A percentile compares a stretch with the other conserved stretches of the same genome.
phyloP scores from a whole-genome alignment of 1,140 invertebrate species.

The Branchinecta lynchi region DNA sequence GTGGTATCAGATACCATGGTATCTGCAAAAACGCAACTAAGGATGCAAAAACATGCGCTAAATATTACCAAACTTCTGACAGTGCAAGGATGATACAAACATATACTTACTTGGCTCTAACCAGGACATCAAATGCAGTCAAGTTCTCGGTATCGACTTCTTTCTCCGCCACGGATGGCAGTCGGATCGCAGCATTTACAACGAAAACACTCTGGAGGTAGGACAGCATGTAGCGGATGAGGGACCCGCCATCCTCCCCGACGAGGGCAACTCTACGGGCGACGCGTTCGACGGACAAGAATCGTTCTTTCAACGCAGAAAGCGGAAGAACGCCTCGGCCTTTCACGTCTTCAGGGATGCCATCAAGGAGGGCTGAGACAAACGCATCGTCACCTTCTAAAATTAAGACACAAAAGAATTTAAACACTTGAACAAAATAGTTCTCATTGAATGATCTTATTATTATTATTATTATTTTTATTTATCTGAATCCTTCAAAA shows the following conservation, averaged over 20 bases:
- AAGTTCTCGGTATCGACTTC: slow-evolving; percentile 48
- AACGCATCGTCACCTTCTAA: slow-evolving; percentile 43
- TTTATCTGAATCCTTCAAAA: too few species aligned
- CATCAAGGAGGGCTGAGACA: slow-evolving; percentile 50
- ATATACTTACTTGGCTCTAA: slow-evolving; percentile 53
- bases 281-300: slow-evolving; percentile 46
- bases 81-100: too few species aligned
- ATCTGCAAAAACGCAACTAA: too few species aligned
- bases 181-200: slow-evolving; percentile 41
- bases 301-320: slow-evolving; percentile 63
- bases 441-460: too few species aligned
- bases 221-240: slow-evolving; percentile 69
- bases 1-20: too few species aligned
- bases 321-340: slow-evolving; percentile 71
- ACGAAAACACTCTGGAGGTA: slow-evolving; percentile 64
- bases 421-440: too few species aligned
- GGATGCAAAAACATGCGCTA: too few species aligned
- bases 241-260: slow-evolving; percentile 54
- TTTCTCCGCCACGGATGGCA: slow-evolving; percentile 50
- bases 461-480: too few species aligned
- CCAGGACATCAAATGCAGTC: slow-evolving; percentile 72
- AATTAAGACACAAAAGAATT: not conserved
- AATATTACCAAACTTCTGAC: too few species aligned
- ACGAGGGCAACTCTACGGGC: slow-evolving; percentile 58
- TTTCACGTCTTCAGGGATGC: slow-evolving; percentile 56